Percentiles rank a stretch among this genome's conserved stretches.
phyloP scores from a whole-genome alignment of 2,888 invertebrate species.

The Oasisia sp. region DNA sequence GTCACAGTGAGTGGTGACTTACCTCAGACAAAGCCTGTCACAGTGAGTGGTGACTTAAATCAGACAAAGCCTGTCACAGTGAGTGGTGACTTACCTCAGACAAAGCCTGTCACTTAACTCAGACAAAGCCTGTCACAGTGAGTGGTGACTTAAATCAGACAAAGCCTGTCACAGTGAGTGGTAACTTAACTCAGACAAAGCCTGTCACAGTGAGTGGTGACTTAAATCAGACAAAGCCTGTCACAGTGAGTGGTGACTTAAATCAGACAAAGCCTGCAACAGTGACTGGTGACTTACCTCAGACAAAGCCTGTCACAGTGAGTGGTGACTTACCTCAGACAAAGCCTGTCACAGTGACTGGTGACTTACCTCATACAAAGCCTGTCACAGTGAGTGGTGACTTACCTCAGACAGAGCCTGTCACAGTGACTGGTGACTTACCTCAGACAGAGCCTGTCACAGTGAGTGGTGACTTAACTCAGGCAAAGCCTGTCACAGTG shows the following conservation, averaged over 20 bases:
- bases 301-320: slow-evolving; percentile 58
- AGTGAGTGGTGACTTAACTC: slow-evolving; percentile 55
- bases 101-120: slow-evolving; percentile 60
- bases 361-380: slow-evolving; percentile 55
- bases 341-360: slow-evolving; percentile 59
- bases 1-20: slow-evolving; percentile 54
- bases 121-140: slow-evolving; percentile 58
- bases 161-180: slow-evolving; percentile 59
- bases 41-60: slow-evolving; percentile 53
- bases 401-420: slow-evolving; percentile 56
- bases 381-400: slow-evolving; percentile 55
- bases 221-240: slow-evolving; percentile 56
- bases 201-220: slow-evolving; percentile 55
- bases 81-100: slow-evolving; percentile 54
- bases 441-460: slow-evolving; percentile 60
- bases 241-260: slow-evolving; percentile 56
- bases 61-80: slow-evolving; percentile 59
- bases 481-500: slow-evolving; percentile 58
- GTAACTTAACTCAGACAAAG: slow-evolving; percentile 55
- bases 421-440: slow-evolving; percentile 56
- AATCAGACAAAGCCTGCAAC: slow-evolving; percentile 60
- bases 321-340: slow-evolving; percentile 53
- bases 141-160: slow-evolving; percentile 53
- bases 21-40: slow-evolving; percentile 62
- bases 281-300: slow-evolving; percentile 55